A percentile compares a stretch with the other conserved stretches of the same genome.
phyloP scores from a whole-genome alignment of 2,797 vertebrate species.

The Micropoecilia bifurca region DNA sequence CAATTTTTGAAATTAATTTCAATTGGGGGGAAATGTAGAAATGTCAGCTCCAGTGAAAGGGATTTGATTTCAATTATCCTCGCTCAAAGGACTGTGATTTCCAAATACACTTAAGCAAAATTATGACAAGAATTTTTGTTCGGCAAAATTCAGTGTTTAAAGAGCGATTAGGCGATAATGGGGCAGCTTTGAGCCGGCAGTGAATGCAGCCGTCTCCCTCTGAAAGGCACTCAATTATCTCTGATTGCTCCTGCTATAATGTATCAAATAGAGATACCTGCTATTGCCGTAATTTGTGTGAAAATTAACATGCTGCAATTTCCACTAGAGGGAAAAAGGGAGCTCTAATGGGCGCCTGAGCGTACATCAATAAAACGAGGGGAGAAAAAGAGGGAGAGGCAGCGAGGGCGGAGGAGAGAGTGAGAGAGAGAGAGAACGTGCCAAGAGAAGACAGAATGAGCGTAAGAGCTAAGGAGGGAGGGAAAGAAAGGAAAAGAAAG shows the following conservation, averaged over 20 bases:
- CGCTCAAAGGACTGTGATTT: constrained; percentile 99
- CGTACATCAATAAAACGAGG: constrained; percentile 99
- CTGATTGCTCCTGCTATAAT: constrained; percentile 99
- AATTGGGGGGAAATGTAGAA: constrained; percentile 99
- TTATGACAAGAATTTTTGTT: constrained; percentile 99
- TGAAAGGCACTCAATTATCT: constrained; percentile 99
- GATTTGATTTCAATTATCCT: constrained; percentile 99
- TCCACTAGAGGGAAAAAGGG: constrained; percentile 99
- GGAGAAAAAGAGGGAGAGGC: constrained; percentile 60
- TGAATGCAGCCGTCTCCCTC: constrained; percentile 99
- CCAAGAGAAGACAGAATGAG: constrained; percentile 56
- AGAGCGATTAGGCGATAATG: constrained; percentile 99
- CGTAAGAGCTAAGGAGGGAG: constrained; percentile 75
- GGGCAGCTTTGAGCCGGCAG: constrained; percentile 99
- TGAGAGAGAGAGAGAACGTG: constrained; percentile 73
- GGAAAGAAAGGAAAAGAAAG: constrained; percentile 78
- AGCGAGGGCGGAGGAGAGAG: constrained; percentile 25
- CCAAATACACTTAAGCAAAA: constrained; percentile 99
- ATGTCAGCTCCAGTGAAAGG: constrained; percentile 99
- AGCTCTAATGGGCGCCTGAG: constrained; percentile 99
- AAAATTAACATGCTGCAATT: constrained; percentile 99
- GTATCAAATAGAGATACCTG: constrained; percentile 99
- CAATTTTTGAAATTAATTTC: constrained; percentile 99
- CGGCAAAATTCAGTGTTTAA: constrained; percentile 99
- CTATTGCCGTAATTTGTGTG: constrained; percentile 99